Evolutionary conservation across 30 jellyfish, hydroid and myxozoan species (phyloP).

Genomic region (Clytia hemisphaerica): DNA sequence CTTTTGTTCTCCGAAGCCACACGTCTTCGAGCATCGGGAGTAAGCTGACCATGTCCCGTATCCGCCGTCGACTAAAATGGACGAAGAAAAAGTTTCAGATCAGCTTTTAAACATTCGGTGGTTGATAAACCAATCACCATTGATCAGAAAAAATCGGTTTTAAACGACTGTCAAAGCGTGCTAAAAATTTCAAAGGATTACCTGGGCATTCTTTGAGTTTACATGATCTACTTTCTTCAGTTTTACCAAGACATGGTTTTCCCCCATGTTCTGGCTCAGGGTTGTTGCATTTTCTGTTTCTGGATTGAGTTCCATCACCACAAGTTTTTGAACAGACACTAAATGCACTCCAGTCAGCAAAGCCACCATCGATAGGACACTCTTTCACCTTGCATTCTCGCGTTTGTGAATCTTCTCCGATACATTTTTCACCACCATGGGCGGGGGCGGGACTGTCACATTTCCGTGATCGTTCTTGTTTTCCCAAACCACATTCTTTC

Average conservation of each 20-base stretch:
- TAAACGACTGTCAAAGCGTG: no score
- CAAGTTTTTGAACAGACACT: slow-evolving; percentile 40
- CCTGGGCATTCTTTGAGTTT: slow-evolving; percentile 59
- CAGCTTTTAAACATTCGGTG: no score
- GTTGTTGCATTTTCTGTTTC: slow-evolving; percentile 38
- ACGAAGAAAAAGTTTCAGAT: no score
- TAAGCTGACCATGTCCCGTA: slow-evolving; percentile 32
- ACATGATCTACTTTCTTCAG: slow-evolving; percentile 19
- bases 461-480: slow-evolving; percentile 8
- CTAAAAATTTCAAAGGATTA: no score
- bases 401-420: neutral
- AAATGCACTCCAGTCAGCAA: slow-evolving; percentile 47
- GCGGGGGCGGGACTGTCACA: no score
- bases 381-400: neutral
- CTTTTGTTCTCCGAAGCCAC: slow-evolving; percentile 31
- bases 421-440: no score
- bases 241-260: slow-evolving; percentile 23
- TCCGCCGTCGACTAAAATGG: slow-evolving; percentile 43
- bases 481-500: slow-evolving; percentile 47
- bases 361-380: slow-evolving; percentile 63
- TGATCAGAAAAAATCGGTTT: no score
- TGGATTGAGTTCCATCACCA: slow-evolving; percentile 56
- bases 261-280: slow-evolving; percentile 43
- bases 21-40: slow-evolving; percentile 24
- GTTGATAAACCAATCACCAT: no score